Evolutionary conservation across 2,797 vertebrate species (phyloP).

Genomic region (Poliocrania exsul): DNA sequence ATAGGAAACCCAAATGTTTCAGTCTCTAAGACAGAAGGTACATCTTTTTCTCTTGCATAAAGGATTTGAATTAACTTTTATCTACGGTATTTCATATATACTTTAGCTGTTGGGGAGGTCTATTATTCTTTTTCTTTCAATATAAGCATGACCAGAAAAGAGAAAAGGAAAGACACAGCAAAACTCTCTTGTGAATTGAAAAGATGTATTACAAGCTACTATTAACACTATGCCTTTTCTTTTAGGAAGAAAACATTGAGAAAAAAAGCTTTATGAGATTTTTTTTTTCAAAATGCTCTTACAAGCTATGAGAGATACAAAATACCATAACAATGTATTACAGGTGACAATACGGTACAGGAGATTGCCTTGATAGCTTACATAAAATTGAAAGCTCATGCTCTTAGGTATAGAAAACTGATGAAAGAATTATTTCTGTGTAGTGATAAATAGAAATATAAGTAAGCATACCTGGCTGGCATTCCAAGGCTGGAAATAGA

Average conservation of each 20-base stretch:
- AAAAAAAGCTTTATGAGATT: not conserved
- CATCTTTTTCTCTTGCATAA: not conserved
- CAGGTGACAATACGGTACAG: not conserved
- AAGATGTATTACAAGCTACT: not conserved
- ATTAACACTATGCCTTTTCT: not conserved
- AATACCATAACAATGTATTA: not conserved
- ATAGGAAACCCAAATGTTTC: not conserved
- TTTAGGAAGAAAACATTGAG: not conserved
- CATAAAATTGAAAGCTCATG: not conserved
- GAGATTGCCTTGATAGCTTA: not conserved
- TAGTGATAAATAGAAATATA: not conserved
- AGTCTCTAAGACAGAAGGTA: not conserved
- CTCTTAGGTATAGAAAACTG: not conserved
- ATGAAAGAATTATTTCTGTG: not conserved
- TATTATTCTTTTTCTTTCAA: not conserved
- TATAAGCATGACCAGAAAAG: not conserved
- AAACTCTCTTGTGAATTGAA: not conserved
- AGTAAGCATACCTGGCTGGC: not conserved
- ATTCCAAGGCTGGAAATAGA: not conserved
- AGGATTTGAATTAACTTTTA: not conserved
- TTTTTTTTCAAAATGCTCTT: not conserved
- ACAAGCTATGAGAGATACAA: not conserved
- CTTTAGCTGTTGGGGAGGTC: not conserved
- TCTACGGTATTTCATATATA: not conserved
- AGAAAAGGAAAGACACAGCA: not conserved